Evolutionary conservation across 2,888 invertebrate species (phyloP).

Genomic region (Drosophila meridionalis): DNA sequence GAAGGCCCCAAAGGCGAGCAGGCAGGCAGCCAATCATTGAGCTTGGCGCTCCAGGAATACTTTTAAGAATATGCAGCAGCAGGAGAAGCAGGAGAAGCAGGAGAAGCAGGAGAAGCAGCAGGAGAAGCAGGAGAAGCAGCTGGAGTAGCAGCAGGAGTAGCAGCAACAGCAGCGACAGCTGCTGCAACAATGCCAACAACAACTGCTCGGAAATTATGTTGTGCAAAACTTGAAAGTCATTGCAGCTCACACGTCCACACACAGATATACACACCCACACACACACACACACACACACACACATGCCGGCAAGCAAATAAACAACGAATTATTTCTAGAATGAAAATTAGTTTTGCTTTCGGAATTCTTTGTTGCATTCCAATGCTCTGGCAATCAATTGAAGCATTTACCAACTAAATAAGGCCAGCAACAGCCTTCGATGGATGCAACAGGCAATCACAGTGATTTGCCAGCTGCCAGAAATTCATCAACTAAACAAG

Average conservation of each 20-base stretch:
- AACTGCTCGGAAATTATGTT: slow-evolving; percentile 53
- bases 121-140: background rate
- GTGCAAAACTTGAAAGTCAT: slow-evolving; percentile 54
- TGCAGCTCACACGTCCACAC: slow-evolving; percentile 7
- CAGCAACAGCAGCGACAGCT: slow-evolving; percentile 13
- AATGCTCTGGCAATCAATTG: slow-evolving; percentile 27
- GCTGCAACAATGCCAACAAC: slow-evolving; percentile 31
- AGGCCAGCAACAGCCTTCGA: background rate
- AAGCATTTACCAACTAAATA: slow-evolving; percentile 16
- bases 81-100: slow-evolving; percentile 10
- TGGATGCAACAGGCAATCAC: slow-evolving; percentile 8
- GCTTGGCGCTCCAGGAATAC: slow-evolving; percentile 27
- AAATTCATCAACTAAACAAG: background rate
- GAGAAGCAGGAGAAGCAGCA: background rate
- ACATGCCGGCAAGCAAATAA: slow-evolving; percentile 37
- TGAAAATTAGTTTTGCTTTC: slow-evolving; percentile 65
- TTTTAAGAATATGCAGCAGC: slow-evolving; percentile 29
- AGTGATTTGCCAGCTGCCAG: background rate
- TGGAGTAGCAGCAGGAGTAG: slow-evolving; percentile 14
- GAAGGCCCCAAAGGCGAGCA: slow-evolving; percentile 1
- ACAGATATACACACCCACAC: slow-evolving; percentile 8
- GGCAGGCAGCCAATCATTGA: slow-evolving; percentile 48
- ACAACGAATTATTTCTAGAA: slow-evolving; percentile 61
- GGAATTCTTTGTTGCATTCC: slow-evolving; percentile 31
- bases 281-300: slow-evolving; percentile 1